Base-by-base conservation (phyloP, 2,888 invertebrate species). In the Rhogogaster chlorosoma region DNA sequence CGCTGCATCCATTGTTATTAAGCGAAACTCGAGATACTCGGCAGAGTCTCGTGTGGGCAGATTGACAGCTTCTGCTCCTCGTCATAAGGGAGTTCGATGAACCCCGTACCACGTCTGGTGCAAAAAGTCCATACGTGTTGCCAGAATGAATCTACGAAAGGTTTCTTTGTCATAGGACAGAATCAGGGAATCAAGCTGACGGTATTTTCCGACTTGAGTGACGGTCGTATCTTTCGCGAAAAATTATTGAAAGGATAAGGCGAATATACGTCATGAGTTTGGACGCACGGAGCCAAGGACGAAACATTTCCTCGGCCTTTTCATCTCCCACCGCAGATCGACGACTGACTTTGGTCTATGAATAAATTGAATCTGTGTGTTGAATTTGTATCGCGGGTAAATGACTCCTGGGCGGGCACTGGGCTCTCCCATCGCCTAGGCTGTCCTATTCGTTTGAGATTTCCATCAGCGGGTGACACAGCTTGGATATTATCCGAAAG, bases 401-500 rank as follows among this genome's bases (percentile, higher is more conserved):
- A 77, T 77, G 29, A 49, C 49, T 45, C 12, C 18, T 2, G 53
- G 26, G 32, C 6, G 10, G 49, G n/a, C n/a, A 26, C 45, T 53
- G 12, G 53, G 12, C 15, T 29, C n/a, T n/a, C 6, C 15, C 15
- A 15, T 6, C 57, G 61, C n/a, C n/a, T 6, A 38, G n/a, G n/a
- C n/a, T 22, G 22, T 38, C 42, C 67, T 70, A 9, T 67, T 83
- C 45, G 64, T 26, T 67, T 32, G 38, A 75, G 67, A 84, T 84
- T 84, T 84, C 84, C 67, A 78, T 84, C 77, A 64, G 77, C 67
- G 61, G 26, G 9, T 1, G 4, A 57, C 36, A 38, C 38, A 9
- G 75, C 75, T 84, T 78, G 49, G 49, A 77, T 67, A 64, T 67
- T 78, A 78, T 84, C 64, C 67, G 75, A 75, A 42, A 84, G 45